Base-by-base conservation (phyloP, 2,888 invertebrate species). In the Drosophila nigricruria region DNA sequence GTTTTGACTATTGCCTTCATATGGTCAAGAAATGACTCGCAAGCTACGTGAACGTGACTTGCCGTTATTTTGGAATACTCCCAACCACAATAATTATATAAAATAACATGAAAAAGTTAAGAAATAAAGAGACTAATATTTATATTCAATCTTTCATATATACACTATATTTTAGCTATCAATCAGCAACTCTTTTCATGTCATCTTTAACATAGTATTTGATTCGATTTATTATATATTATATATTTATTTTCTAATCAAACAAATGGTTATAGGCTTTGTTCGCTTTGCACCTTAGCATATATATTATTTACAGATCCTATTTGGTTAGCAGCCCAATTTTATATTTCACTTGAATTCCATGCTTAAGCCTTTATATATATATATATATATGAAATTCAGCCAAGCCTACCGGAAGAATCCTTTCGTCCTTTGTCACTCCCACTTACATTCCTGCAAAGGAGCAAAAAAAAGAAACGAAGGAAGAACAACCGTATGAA, bases 401-500 rank as follows among this genome's bases (percentile, higher is more conserved):
- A 40, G 47, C 42, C 20, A n/a, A 58, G 38, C 49, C 52, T 52
- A 52, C 38, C 65, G 30, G 25, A 12, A 20, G 20, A 77, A 67
- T 60, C 70, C 58, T 79, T 84, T 81, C 75, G 70, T 67, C 70
- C 72, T 70, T 74, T 79, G 72, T 79, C 84, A 77, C 79, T 77
- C 72, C 79, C 64, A 59, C 57, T 61, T 62, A 65, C 60, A 73
- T 66, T 64, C 54, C 54, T 42, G 58, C 20, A 14, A 62, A 66
- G 43, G 18, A 27, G 34, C 14, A 60, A 50, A 40, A 45, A 49
- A 56, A 27, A 23, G n/a, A 10, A 18, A 18, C n/a, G 10, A 10
- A 9, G 16, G 43, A 32, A 20, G 45, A n/a, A 63, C 70, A 82
- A 72, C 73, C 62, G 58, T 53, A 84, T 81, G 71, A 80, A 79